Percentiles rank a stretch among this genome's conserved stretches.
phyloP scores from a whole-genome alignment of 2,797 vertebrate genomes.

The Microctenopoma steveboyesi region DNA sequence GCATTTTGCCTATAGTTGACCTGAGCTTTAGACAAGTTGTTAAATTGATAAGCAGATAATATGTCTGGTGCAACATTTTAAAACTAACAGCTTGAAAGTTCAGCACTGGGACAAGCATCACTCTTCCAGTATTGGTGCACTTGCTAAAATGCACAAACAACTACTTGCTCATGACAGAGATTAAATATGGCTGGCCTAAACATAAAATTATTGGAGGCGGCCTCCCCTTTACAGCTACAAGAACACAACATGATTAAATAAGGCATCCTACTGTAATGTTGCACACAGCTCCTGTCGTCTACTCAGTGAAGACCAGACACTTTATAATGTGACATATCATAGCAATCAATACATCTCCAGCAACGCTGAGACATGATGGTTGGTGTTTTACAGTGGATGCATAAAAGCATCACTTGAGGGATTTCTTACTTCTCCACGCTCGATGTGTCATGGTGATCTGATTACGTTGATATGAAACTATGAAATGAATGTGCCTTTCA shows the following conservation, averaged over 20 bases:
- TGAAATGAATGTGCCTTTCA: neutral
- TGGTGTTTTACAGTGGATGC: neutral
- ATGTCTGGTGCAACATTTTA: constrained; percentile 6
- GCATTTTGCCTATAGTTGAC: neutral
- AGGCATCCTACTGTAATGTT: constrained; percentile 22
- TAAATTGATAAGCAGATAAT: constrained; percentile 8
- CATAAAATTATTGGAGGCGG: constrained; percentile 60
- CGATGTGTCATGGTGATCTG: neutral
- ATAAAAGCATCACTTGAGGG: neutral
- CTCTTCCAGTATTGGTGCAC: constrained; percentile 13
- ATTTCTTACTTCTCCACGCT: neutral
- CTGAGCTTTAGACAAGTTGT: neutral
- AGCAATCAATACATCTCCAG: constrained; percentile 5
- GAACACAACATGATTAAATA: constrained; percentile 18
- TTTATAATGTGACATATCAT: neutral
- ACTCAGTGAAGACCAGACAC: constrained; percentile 23
- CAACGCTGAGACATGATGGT: neutral
- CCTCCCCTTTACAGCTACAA: constrained; percentile 24
- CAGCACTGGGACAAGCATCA: constrained; percentile 34
- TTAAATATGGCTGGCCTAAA: constrained; percentile 62
- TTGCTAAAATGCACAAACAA: constrained; percentile 42
- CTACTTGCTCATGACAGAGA: constrained; percentile 33
- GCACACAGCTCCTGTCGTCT: constrained; percentile 31
- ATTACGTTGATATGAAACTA: neutral
- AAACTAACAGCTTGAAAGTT: constrained; percentile 7